A percentile compares a stretch with the other conserved stretches of the same genome.
These are phyloP conservation scores for Drosophila miranda DNA, from an alignment of 1,140 invertebrate genomes.

Conservation along the genomic window DNA sequence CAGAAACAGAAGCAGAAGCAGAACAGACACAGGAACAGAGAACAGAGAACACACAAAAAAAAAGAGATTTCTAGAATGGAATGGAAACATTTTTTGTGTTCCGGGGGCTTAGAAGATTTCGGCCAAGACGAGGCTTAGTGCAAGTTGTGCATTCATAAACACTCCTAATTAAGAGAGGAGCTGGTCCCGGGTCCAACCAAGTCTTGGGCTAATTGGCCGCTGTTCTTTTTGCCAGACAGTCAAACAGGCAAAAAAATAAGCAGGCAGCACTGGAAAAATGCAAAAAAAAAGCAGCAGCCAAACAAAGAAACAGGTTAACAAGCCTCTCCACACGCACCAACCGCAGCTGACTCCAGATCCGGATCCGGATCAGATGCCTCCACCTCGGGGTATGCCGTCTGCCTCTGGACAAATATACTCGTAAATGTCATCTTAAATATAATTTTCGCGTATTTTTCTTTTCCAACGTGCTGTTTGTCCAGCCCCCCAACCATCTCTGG, in stretches of 20 bases:
- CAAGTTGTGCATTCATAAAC: slow-evolving; percentile 54
- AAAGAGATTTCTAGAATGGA: not conserved
- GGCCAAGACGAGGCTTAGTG: slow-evolving; percentile 49
- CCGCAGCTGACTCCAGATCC: slow-evolving; percentile 37
- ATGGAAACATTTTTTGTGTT: slow-evolving; percentile 7
- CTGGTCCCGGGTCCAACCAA: slow-evolving; percentile 9
- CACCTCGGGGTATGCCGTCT: too few relatives aligned
- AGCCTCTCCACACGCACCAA: slow-evolving; percentile 38
- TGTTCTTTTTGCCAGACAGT: slow-evolving; percentile 63
- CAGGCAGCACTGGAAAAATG: slow-evolving; percentile 8
- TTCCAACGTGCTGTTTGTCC: slow-evolving; percentile 52
- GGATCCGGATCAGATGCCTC: too few relatives aligned
- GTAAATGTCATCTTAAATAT: slow-evolving; percentile 79
- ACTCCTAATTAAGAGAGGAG: slow-evolving; percentile 66
- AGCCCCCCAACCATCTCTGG: not conserved
- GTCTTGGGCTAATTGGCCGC: slow-evolving; percentile 67
- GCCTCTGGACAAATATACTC: slow-evolving; percentile 34
- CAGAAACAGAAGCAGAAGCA: slow-evolving; percentile 17
- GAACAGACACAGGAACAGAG: slow-evolving; percentile 3
- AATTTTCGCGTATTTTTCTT: slow-evolving; percentile 74
- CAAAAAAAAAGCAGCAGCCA: slow-evolving; percentile 6
- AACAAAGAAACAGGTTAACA: slow-evolving; percentile 54
- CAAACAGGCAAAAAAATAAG: slow-evolving; percentile 50
- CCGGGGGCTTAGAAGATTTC: slow-evolving; percentile 48
- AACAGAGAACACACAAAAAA: slow-evolving; percentile 1